phyloP scores from a whole-genome alignment of 2,797 vertebrate species.

The Epinephelus coioides region DNA sequence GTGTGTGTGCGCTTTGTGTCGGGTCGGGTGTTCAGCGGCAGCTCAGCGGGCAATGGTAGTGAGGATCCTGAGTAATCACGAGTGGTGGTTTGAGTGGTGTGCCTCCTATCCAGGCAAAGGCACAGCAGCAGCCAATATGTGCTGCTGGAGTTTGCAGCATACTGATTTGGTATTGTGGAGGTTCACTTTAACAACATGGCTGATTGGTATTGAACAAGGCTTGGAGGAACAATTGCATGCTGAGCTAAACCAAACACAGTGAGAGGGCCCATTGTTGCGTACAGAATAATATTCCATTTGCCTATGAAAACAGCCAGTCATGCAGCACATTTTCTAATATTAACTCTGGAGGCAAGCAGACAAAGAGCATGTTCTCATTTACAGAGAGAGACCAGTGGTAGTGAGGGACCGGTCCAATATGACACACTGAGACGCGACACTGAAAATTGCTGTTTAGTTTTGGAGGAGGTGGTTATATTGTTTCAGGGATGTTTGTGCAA shows the following conservation, averaged over 20 bases:
- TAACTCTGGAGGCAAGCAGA: slow-evolving; percentile 23
- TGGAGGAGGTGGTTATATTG: not conserved
- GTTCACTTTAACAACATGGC: slow-evolving; percentile 58
- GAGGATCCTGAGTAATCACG: slow-evolving; percentile 60
- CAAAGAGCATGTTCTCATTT: slow-evolving; percentile 7
- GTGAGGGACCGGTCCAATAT: not conserved
- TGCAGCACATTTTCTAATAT: slow-evolving; percentile 29
- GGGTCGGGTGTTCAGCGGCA: not conserved
- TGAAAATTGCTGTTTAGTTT: slow-evolving; percentile 1
- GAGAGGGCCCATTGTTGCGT: slow-evolving; percentile 20
- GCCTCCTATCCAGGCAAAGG: slow-evolving; percentile 9
- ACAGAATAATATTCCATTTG: slow-evolving; percentile 40
- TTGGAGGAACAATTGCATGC: slow-evolving; percentile 52
- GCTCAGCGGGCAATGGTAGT: slow-evolving; percentile 32
- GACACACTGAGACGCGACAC: not conserved
- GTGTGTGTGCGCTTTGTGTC: not conserved
- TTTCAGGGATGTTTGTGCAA: not conserved
- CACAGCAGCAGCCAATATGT: slow-evolving; percentile 28
- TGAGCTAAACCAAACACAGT: slow-evolving; percentile 37
- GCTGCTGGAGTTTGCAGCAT: slow-evolving; percentile 42
- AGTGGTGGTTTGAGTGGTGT: slow-evolving; percentile 42
- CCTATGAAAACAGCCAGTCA: slow-evolving; percentile 32
- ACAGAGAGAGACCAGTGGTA: not conserved
- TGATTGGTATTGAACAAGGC: slow-evolving; percentile 61
- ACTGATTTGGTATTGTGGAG: slow-evolving; percentile 57